Evolutionary conservation across 2,888 invertebrate genomes (phyloP).

Genomic region (Apodemia hepburni): DNA sequence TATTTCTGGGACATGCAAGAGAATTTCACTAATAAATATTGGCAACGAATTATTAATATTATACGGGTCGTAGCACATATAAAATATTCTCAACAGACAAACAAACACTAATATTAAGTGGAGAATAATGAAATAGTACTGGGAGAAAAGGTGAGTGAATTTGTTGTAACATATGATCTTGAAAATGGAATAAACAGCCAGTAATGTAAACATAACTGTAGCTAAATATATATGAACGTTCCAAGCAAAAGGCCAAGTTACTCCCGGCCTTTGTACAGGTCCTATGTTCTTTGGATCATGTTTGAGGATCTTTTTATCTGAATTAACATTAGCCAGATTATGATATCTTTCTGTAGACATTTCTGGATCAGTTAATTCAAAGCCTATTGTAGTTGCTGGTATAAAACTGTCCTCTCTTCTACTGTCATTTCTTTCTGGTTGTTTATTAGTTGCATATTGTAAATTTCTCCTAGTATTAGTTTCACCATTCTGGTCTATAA

Average conservation of each 20-base stretch:
- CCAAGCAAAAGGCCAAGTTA: conserved; percentile 93
- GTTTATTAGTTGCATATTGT: conserved; percentile 67
- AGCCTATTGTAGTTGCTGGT: conserved; percentile 69
- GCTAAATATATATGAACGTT: conserved; percentile 94
- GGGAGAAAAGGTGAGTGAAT: conserved; percentile 91
- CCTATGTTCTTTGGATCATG: conserved; percentile 60
- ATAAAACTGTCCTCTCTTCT: conserved; percentile 56
- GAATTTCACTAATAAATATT: conserved; percentile 87
- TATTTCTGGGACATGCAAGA: conserved; percentile 92
- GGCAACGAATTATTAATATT: conserved; percentile 92
- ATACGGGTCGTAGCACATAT: conserved; percentile 95
- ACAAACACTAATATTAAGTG: conserved; percentile 87
- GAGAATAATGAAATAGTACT: conserved; percentile 91
- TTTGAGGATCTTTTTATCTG: conserved; percentile 67
- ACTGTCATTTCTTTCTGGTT: conserved; percentile 50
- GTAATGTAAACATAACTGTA: conserved; percentile 90
- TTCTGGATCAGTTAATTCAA: conserved; percentile 68
- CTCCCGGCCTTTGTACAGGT: conserved; percentile 70
- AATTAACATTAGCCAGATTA: conserved; percentile 81
- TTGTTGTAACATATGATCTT: conserved; percentile 93
- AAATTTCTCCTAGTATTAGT: conserved; percentile 73
- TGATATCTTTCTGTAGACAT: conserved; percentile 78
- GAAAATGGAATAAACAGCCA: conserved; percentile 92
- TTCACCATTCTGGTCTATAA: conserved; percentile 72
- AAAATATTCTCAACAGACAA: conserved; percentile 90